These are phyloP conservation scores for Eledone cirrhosa DNA, from an alignment of 2,888 invertebrate genomes.

Conservation along the genomic window DNA sequence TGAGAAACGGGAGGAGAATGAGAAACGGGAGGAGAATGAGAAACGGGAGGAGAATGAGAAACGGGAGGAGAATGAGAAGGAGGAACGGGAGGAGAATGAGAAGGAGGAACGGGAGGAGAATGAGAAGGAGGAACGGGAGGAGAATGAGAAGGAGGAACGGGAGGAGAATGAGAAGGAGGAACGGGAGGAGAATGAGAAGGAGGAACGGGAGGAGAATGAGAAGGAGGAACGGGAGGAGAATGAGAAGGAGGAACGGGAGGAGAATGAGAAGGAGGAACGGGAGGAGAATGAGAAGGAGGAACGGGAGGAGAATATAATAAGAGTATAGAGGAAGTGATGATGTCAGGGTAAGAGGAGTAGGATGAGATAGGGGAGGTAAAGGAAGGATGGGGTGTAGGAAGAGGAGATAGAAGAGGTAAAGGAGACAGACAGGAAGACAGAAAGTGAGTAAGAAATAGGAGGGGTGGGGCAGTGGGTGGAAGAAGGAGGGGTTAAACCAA, in stretches of 20 bases:
- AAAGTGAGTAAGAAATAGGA: not conserved
- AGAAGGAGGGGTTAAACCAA: too few species aligned
- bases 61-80: not conserved
- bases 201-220: constrained; percentile 17
- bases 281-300: constrained; percentile 1
- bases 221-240: not conserved
- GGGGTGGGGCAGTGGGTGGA: not conserved
- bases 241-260: constrained; percentile 23
- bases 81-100: not conserved
- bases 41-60: not conserved
- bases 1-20: not conserved
- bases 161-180: not conserved
- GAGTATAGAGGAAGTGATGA: not conserved
- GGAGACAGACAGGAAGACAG: constrained; percentile 10
- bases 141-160: constrained; percentile 8
- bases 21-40: not conserved
- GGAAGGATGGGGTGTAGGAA: not conserved
- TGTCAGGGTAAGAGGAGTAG: not conserved
- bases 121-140: not conserved
- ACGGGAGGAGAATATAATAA: constrained; percentile 18
- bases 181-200: not conserved
- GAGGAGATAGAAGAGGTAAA: not conserved
- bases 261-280: not conserved
- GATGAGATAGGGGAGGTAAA: not conserved
- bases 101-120: not conserved